A percentile compares a stretch with the other conserved stretches of the same genome.
Conservation (phyloP, 2,888 invertebrate species). For the Heteromyza rotundicornis region DNA sequence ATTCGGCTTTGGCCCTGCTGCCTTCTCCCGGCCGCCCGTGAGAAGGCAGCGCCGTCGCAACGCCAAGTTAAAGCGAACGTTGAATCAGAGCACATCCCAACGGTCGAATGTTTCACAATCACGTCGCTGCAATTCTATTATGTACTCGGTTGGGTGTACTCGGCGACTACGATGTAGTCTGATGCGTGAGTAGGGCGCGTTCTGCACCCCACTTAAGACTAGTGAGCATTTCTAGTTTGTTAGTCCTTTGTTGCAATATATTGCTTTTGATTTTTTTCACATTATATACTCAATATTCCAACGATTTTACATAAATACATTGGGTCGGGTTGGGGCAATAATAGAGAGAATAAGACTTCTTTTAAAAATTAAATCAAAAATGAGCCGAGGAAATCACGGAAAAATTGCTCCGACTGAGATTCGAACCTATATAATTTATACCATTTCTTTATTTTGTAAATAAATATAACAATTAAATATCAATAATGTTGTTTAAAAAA, state of each 20-base stretch:
- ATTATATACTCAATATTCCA: background rate
- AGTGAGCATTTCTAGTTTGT: background rate
- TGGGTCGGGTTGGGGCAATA: no score
- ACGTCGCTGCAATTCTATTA: constrained; percentile 62
- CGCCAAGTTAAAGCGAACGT: constrained; percentile 37
- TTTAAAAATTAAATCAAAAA: no score
- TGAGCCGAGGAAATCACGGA: no score
- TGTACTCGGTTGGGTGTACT: constrained; percentile 37
- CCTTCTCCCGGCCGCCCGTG: background rate
- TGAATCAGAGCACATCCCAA: constrained; percentile 62
- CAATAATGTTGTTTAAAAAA: no score
- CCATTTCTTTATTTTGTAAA: no score
- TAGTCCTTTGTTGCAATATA: background rate
- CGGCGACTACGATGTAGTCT: background rate
- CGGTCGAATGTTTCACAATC: constrained; percentile 62
- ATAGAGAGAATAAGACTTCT: no score
- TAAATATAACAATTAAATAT: no score
- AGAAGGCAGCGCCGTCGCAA: background rate
- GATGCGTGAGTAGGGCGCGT: background rate
- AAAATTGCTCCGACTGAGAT: no score
- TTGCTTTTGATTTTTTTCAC: background rate
- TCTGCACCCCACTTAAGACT: background rate
- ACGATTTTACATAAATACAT: background rate
- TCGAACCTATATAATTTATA: no score
- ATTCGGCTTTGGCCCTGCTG: background rate